Conservation (phyloP, 2,113 vertebrate genomes). For the Lamprotornis superbus region DNA sequence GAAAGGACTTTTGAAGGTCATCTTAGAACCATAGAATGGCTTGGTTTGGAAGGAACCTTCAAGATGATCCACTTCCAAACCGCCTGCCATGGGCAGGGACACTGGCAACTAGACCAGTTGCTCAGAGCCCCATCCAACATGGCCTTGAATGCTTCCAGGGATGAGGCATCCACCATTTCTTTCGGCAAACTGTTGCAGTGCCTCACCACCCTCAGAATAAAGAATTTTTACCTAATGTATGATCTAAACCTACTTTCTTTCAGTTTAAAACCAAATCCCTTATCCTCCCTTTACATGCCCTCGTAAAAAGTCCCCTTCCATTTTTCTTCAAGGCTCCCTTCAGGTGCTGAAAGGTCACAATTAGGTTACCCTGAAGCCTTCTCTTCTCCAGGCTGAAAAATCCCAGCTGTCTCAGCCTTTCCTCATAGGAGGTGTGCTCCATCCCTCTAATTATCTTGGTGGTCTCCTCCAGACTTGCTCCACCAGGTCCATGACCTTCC, state of each 20-base stretch:
- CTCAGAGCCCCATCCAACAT: background rate
- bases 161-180: background rate
- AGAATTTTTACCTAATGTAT: background rate
- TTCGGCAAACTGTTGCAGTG: background rate
- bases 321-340: background rate
- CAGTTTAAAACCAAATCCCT: background rate
- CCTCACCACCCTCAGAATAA: background rate
- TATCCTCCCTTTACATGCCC: background rate
- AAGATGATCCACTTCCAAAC: background rate
- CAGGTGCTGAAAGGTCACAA: background rate
- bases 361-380: background rate
- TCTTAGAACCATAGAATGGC: background rate
- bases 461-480: background rate
- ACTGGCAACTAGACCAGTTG: background rate
- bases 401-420: background rate
- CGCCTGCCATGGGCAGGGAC: fast-evolving
- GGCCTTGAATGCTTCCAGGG: background rate
- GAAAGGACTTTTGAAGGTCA: background rate
- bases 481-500: background rate
- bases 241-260: background rate
- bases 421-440: background rate
- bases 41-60: background rate
- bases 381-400: background rate
- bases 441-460: background rate
- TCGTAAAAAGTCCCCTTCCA: background rate